A percentile compares a stretch with the other conserved stretches of the same genome.
phyloP scores from a whole-genome alignment of 2,113 vertebrate species.

The Chloropsis cyanopogon region DNA sequence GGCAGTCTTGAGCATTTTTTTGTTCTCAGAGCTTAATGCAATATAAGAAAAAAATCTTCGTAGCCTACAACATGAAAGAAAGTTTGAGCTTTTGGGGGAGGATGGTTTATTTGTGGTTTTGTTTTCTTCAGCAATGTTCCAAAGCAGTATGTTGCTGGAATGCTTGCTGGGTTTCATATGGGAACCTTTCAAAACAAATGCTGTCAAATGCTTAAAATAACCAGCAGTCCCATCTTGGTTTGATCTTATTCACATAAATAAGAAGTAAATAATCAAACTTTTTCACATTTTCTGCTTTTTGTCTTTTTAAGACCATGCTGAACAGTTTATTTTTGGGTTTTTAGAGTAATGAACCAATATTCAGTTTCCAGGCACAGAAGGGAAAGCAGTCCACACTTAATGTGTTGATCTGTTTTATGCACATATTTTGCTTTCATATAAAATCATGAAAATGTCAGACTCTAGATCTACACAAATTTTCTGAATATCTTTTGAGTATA shows the following conservation, averaged over 20 bases:
- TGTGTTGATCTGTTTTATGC: background rate
- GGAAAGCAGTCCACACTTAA: background rate
- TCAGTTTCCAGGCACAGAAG: background rate
- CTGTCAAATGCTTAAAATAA: background rate
- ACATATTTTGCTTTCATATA: background rate
- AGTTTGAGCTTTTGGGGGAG: background rate
- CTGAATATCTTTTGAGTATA: background rate
- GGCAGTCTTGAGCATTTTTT: background rate
- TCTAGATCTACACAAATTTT: background rate
- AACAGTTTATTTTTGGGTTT: background rate
- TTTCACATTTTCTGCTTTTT: background rate
- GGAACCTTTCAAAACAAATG: background rate
- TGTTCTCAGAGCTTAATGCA: background rate
- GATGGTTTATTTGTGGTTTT: background rate
- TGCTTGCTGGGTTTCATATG: background rate
- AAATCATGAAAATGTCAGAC: background rate
- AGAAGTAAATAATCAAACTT: background rate
- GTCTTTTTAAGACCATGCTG: background rate
- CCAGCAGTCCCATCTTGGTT: background rate
- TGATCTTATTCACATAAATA: background rate
- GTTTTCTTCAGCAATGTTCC: background rate
- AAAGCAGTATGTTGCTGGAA: background rate
- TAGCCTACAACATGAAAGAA: background rate
- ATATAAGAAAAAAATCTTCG: background rate
- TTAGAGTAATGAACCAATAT: background rate